Evolutionary conservation across 2,113 vertebrate species (phyloP), one percentile per base, ranked within the genome.

Genomic region (Apistogramma diplotaenia): DNA sequence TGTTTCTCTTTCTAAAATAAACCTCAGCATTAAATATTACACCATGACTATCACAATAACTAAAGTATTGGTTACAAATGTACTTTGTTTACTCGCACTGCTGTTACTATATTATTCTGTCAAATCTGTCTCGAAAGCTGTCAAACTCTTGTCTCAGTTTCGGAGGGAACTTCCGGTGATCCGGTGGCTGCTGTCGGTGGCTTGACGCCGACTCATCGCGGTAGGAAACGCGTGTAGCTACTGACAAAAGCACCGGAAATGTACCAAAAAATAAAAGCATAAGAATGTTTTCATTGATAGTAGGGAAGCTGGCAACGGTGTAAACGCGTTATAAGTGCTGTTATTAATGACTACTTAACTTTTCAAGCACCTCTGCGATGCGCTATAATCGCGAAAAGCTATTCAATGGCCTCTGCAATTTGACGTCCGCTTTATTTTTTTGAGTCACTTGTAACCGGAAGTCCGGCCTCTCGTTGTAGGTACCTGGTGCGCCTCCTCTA

Each of bases 401-500:
- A 1, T 11, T 10, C 70, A 78, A 79, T 9, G 2, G 13, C 2
- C 8, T 7, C 31, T 2, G 15, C 10, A 11, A 16, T 29, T 53
- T 25, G 10, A 51, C 5, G 31, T 55, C 19, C 1, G 35, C 60
- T 73, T 85, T 89, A 89, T 78, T 88, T 81, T n/a, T 86, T 16
- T 1, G 19, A n/a, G 18, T 11, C 29, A 40, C n/a, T 7, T 8
- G 1, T 3, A 31, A 74, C 85, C 85, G 88, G 91, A 93, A 81
- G 80, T 65, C 3, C 8, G 6, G 4, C 21, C 33, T 55, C 40
- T 21, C 2, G 16, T 29, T 58, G 46, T 2, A 9, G 9, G 71
- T 72, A 90, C 84, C 88, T 92, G 89, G 61, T 67, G 67, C 49
- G 53, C 58, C 82, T 80, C 33, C 77, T 87, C 74, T 70, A 92